Percentiles rank a stretch among this genome's conserved stretches.
These are phyloP conservation scores for Teleopsis dalmanni DNA, from an alignment of 1,140 invertebrate species.

Conservation along the genomic window DNA sequence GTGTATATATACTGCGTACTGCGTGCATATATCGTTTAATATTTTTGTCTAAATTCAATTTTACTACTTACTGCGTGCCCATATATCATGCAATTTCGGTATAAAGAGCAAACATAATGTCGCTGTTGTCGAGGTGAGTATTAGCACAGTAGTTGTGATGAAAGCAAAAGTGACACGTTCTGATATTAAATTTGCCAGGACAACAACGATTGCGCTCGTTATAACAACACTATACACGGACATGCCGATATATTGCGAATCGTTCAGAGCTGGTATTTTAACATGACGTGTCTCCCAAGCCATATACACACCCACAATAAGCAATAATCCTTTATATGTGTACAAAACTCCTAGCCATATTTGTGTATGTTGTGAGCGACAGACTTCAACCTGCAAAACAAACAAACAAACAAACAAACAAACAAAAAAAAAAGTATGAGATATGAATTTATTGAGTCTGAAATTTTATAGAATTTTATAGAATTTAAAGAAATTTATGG, in stretches of 20 bases:
- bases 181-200: constrained; percentile 74
- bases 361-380: constrained; percentile 73
- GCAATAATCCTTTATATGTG: constrained; percentile 78
- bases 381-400: constrained; percentile 69
- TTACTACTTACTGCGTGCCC: constrained; percentile 48
- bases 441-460: too few relatives aligned
- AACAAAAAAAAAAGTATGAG: constrained; percentile 3
- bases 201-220: constrained; percentile 75
- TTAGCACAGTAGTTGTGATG: constrained; percentile 71
- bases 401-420: neutral
- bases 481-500: too few relatives aligned
- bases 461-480: too few relatives aligned
- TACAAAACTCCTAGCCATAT: constrained; percentile 83
- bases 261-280: constrained; percentile 93
- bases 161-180: constrained; percentile 78
- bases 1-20: constrained; percentile 43
- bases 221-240: constrained; percentile 89
- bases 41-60: too few relatives aligned
- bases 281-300: constrained; percentile 97
- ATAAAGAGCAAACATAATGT: constrained; percentile 80
- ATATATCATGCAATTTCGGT: constrained; percentile 69
- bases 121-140: constrained; percentile 76
- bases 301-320: constrained; percentile 89
- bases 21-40: constrained; percentile 54
- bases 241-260: constrained; percentile 93